A percentile compares a stretch with the other conserved stretches of the same genome.
Conservation (phyloP, 1,140 invertebrate species). For the Antheraea mylitta region DNA sequence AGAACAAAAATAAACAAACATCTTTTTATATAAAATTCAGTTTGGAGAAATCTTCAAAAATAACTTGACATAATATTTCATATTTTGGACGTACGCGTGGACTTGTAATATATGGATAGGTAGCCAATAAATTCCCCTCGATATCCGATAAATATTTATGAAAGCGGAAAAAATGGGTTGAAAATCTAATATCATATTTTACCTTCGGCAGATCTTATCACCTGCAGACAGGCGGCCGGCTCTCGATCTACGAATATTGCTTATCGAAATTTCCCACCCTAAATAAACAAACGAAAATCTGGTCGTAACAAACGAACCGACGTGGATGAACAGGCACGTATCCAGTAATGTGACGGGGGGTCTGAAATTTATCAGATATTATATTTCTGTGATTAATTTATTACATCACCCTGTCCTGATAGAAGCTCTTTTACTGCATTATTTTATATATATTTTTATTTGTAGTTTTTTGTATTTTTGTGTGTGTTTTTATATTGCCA, state of each 20-base stretch:
- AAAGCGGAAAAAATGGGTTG: slow-evolving; percentile 2
- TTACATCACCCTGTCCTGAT: too few species aligned
- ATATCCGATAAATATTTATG: slow-evolving; percentile 1
- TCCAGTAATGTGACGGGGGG: background rate
- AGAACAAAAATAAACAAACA: too few species aligned
- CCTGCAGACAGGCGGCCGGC: background rate
- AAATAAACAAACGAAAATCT: slow-evolving; percentile 10
- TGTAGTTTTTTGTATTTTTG: too few species aligned
- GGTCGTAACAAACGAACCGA: background rate
- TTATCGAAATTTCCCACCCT: slow-evolving; percentile 10
- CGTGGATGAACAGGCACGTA: background rate
- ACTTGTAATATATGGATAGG: background rate
- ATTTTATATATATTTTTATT: too few species aligned
- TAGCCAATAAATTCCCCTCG: background rate
- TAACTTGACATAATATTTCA: too few species aligned
- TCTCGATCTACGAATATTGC: background rate
- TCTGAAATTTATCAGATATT: background rate
- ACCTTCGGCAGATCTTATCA: slow-evolving; percentile 1
- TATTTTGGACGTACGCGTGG: too few species aligned
- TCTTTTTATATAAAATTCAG: too few species aligned
- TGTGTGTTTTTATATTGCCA: too few species aligned
- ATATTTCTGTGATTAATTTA: background rate
- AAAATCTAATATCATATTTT: slow-evolving; percentile 2
- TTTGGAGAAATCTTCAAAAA: too few species aligned
- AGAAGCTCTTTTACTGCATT: too few species aligned